Base-by-base conservation (phyloP, 2,797 vertebrate species). In the Sternarchorhynchus goeldii region DNA sequence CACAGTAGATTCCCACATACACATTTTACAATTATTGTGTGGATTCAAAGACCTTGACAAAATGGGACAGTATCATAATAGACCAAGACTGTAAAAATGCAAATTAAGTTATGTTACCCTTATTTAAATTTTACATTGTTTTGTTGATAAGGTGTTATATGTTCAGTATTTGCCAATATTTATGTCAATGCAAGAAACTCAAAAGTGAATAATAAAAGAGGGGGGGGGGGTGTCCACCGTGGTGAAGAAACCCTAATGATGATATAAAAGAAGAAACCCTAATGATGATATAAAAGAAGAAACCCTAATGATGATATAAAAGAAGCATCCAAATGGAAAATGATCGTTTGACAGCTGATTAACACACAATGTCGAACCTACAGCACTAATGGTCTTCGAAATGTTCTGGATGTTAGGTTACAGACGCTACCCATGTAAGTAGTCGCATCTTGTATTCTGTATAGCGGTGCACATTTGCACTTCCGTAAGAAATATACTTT, bases 11-110 rank as follows among this genome's bases (percentile, higher is more conserved):
- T 57, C 39, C 32, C 75, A 64, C 36, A 41, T 57, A 78, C 36
- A 50, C 75, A 62, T 69, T 81, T 69, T 69, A 25, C 64, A 63
- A 74, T 39, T 56, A 77, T 32, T 76, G 20, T 55, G 53, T 36
- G 41, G 50, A 32, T 20, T 64, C 16, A 18, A 65, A 58, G 14
- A 58, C 55, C 31, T 50, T 20, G 31, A 12, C 20, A 4, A 31
- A 55, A 56, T 31, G 67, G 45, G 25, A 1, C 45, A 55, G 45
- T 21, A 29, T 68, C 65, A 25, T 68, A 50, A 68, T 20, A 32
- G 7, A 56, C 21, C 45, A 8, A 4, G 6, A 18, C 5, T 66
- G 10, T 55, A 41, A 21, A 20, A 8, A 74, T 31, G 8, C 16
- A 17, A 60, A 60, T 6, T 39, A 12, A 29, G 17, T 31, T 10